A percentile compares a stretch with the other conserved stretches of the same genome.
phyloP scores from a whole-genome alignment of 2,797 vertebrate genomes.

The Tangara arthus region DNA sequence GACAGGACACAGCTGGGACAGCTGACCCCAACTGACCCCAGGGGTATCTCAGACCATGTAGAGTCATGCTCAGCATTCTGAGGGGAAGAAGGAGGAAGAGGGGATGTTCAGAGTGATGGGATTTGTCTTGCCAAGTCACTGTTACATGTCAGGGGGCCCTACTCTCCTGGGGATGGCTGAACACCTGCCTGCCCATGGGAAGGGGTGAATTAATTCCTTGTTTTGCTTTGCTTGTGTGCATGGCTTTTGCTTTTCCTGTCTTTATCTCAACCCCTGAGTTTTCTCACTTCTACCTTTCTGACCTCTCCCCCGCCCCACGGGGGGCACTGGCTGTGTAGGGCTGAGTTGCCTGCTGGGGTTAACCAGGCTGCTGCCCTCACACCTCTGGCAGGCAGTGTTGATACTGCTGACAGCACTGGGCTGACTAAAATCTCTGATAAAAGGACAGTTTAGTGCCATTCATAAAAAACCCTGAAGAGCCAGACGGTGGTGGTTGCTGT shows the following conservation, averaged over 20 bases:
- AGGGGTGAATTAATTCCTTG: neutral
- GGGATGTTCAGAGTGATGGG: accelerated
- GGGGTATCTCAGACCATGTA: neutral
- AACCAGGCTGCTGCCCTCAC: neutral
- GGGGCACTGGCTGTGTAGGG: neutral
- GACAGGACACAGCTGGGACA: neutral
- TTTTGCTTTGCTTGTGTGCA: neutral
- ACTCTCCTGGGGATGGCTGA: neutral
- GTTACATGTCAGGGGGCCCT: accelerated
- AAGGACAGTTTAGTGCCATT: neutral
- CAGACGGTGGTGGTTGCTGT: neutral
- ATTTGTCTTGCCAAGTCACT: neutral
- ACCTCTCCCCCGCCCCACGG: neutral
- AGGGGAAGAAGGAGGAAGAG: neutral
- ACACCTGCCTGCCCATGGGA: neutral
- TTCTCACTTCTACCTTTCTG: neutral
- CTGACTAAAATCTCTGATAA: neutral
- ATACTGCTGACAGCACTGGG: neutral
- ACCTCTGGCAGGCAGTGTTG: neutral
- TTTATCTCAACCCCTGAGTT: neutral
- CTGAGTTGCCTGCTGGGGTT: neutral
- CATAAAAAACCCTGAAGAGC: neutral
- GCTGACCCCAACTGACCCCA: neutral
- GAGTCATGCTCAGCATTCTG: neutral
- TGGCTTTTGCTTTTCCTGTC: neutral